Base-by-base conservation (phyloP, 1,140 invertebrate genomes). In the Druon quercuslanigerum region DNA sequence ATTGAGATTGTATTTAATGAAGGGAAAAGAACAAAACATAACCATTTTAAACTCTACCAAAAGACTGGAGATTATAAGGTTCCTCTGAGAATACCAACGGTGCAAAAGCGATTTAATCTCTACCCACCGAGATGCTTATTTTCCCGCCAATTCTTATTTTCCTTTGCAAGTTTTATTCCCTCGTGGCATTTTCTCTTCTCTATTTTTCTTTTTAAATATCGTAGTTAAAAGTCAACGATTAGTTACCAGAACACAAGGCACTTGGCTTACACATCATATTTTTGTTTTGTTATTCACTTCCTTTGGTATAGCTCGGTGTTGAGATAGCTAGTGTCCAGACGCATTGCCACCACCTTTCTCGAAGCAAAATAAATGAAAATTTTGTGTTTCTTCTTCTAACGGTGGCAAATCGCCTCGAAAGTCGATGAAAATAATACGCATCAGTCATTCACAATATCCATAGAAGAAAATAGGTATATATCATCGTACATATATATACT, bases 201-300 rank as follows among this genome's bases (percentile, higher is more conserved):
- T 25, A 33, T 5, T 80, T 56, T 82, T 71, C 77, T 82, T 84
- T 78, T 81, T 85, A 85, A 88, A 85, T 87, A 88, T 89, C 86
- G 84, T 90, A 89, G 89, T 88, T 88, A 88, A 89, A 88, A 90
- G 88, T 91, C 88, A 90, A 91, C 88, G 89, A 89, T 90, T 91
- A 90, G 88, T 91, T 89, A 90, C 87, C 88, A 89, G 90, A 90
- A 91, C 89, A 89, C 87, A 91, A 91, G 90, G 90, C 90, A 91
- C 90, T 91, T 91, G 88, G 87, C 89, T 90, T 91, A 90, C 86
- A 89, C 83, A 87, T 90, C 87, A 85, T 89, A 86, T 83, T 88
- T 88, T 83, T 33, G 25, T 33, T 83, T 75, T 84, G 79, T 86
- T 85, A 79, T 78, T 79, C 76, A 75, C 52, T 81, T 82, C 85